phyloP scores from a whole-genome alignment of 2,888 invertebrate genomes.

The Eurytoma adleriae region DNA sequence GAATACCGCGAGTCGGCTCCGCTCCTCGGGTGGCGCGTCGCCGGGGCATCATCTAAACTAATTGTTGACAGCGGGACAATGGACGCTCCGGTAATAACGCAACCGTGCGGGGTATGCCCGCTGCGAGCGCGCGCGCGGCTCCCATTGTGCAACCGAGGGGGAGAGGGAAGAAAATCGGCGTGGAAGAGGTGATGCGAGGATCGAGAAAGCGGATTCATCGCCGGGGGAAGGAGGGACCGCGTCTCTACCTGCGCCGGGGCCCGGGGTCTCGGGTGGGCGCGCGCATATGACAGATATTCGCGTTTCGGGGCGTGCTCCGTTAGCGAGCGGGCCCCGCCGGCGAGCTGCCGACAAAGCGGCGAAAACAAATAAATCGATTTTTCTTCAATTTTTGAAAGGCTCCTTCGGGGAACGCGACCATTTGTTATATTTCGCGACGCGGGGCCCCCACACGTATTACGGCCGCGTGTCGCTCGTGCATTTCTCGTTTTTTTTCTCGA shows the following conservation, averaged over 20 bases:
- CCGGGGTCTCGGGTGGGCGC: conserved; percentile 9
- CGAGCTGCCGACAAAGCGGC: conserved; percentile 51
- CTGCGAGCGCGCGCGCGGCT: conserved; percentile 53
- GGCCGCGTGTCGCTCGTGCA: conserved; percentile 41
- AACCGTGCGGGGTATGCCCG: conserved; percentile 62
- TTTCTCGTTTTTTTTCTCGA: conserved; percentile 27
- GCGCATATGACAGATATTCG: conserved; percentile 50
- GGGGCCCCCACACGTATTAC: not conserved
- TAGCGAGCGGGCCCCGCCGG: conserved; percentile 25
- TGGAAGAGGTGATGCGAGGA: conserved; percentile 23
- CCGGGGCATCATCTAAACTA: conserved; percentile 72
- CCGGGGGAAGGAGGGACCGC: not conserved
- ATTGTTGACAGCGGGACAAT: conserved; percentile 74
- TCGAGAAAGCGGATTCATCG: conserved; percentile 37
- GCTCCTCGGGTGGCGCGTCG: conserved; percentile 46
- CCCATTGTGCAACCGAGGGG: not conserved
- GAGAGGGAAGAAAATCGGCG: conserved; percentile 8
- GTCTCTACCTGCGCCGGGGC: conserved; percentile 36
- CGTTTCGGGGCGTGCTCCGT: conserved; percentile 20
- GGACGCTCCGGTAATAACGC: conserved; percentile 66
- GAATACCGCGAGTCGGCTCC: not conserved
- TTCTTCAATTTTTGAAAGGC: conserved; percentile 54
- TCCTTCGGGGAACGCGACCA: conserved; percentile 44
- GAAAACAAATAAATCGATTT: conserved; percentile 58
- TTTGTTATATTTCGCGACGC: conserved; percentile 52